A percentile compares a stretch with the other conserved stretches of the same genome.
phyloP scores from a whole-genome alignment of 2,888 invertebrate species.

The Fabriciana adippe region DNA sequence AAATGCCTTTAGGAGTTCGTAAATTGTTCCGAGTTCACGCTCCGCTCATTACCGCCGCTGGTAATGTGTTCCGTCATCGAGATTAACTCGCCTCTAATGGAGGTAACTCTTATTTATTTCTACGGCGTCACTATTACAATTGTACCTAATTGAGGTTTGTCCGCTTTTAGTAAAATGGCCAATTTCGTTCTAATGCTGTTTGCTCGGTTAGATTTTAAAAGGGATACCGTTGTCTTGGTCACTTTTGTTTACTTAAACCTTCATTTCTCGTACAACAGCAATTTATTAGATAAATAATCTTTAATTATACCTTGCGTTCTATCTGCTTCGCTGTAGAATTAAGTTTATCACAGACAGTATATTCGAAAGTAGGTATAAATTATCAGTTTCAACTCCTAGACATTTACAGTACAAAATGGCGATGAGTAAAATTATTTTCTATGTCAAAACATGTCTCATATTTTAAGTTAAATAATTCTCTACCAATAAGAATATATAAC shows the following conservation, averaged over 20 bases:
- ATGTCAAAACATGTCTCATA: too few relatives aligned
- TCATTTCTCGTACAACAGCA: neutral
- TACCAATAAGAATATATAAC: neutral
- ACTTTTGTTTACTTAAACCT: conserved; percentile 47
- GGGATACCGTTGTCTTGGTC: conserved; percentile 50
- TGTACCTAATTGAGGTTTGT: conserved; percentile 76
- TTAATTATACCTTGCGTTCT: neutral
- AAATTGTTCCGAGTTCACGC: conserved; percentile 76
- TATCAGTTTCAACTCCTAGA: too few relatives aligned
- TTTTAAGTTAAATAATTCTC: neutral
- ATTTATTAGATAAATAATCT: neutral
- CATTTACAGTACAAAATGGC: too few relatives aligned
- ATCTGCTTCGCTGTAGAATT: too few relatives aligned
- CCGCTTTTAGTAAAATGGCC: conserved; percentile 79
- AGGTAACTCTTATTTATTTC: conserved; percentile 67
- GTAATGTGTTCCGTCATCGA: conserved; percentile 81
- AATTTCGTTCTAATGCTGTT: conserved; percentile 72
- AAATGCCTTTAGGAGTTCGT: conserved; percentile 72
- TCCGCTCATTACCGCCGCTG: conserved; percentile 65
- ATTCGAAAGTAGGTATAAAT: too few relatives aligned
- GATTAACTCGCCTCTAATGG: conserved; percentile 77
- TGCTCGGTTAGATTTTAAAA: conserved; percentile 53
- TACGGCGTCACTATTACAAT: conserved; percentile 75
- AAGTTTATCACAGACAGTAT: too few relatives aligned
- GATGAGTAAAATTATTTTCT: too few relatives aligned